Evolutionary conservation across 30 jellyfish, hydroid and myxozoan species (phyloP).

Genomic region (Chrysaora quinquecirrha): DNA sequence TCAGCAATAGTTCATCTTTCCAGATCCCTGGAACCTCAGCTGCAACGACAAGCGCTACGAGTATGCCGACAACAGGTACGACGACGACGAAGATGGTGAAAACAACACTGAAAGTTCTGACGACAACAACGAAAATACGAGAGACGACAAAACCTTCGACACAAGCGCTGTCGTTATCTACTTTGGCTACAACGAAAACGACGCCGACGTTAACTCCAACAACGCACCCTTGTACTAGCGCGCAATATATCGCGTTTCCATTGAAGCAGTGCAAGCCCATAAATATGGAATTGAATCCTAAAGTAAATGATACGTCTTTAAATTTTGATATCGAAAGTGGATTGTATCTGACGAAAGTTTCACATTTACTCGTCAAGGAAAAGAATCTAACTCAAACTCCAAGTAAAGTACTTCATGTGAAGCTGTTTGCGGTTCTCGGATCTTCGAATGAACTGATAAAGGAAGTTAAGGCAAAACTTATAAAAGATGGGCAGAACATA

Average conservation of each 20-base stretch:
- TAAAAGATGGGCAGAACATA: background rate
- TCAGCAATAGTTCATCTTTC: background rate
- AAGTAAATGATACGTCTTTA: background rate
- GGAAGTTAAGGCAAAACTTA: background rate
- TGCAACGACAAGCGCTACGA: conserved; percentile 14
- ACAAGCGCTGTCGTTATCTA: background rate
- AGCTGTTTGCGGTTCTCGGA: background rate
- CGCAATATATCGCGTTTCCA: background rate
- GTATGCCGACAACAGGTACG: background rate
- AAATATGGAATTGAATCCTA: background rate
- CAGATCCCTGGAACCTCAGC: background rate
- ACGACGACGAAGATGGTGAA: conserved; percentile 6
- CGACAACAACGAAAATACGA: background rate
- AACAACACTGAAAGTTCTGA: background rate
- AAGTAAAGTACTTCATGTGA: background rate
- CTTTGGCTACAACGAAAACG: background rate
- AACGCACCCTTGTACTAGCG: background rate
- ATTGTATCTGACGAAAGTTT: background rate
- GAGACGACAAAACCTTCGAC: background rate
- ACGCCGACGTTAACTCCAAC: no score
- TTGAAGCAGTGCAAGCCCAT: background rate
- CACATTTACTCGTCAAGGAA: background rate
- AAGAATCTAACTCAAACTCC: no score
- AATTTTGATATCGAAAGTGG: no score
- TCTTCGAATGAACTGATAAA: background rate